These are phyloP conservation scores for Caenorhabditis becei DNA, from an alignment of 2,888 invertebrate genomes.

Conservation along the genomic window DNA sequence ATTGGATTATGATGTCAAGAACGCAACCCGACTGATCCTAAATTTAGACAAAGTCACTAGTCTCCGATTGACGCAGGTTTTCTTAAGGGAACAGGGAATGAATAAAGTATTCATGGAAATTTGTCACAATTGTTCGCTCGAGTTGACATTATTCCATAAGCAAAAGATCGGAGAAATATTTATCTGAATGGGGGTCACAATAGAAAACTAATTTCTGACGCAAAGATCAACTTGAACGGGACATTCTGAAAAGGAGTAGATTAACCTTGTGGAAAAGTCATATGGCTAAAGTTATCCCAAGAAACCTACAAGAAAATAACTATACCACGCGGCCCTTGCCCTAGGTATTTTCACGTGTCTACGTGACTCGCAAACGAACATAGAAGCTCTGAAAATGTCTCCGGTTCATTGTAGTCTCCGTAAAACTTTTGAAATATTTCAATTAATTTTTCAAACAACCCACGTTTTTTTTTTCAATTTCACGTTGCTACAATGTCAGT, in stretches of 20 bases:
- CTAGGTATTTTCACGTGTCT: no score
- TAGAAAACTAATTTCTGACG: no score
- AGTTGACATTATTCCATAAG: not conserved
- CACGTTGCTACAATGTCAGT: not conserved
- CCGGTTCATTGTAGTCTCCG: not conserved
- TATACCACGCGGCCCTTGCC: no score
- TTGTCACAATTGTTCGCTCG: not conserved
- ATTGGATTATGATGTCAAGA: not conserved
- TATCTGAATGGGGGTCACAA: no score
- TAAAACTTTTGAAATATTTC: not conserved
- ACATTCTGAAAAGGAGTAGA: not conserved
- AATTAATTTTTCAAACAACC: not conserved
- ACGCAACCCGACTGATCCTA: not conserved
- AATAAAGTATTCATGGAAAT: slow-evolving; percentile 6
- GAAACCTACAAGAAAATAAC: no score
- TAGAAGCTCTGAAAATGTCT: not conserved
- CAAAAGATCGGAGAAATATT: not conserved
- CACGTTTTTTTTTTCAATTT: no score
- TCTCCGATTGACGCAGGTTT: not conserved
- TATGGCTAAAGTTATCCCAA: no score
- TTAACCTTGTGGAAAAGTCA: no score
- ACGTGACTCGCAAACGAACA: no score
- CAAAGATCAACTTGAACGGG: not conserved
- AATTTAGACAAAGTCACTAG: slow-evolving; percentile 1
- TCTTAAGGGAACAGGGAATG: not conserved